Conservation (phyloP, 2,888 invertebrate species). For the Conchocele bisecta region DNA sequence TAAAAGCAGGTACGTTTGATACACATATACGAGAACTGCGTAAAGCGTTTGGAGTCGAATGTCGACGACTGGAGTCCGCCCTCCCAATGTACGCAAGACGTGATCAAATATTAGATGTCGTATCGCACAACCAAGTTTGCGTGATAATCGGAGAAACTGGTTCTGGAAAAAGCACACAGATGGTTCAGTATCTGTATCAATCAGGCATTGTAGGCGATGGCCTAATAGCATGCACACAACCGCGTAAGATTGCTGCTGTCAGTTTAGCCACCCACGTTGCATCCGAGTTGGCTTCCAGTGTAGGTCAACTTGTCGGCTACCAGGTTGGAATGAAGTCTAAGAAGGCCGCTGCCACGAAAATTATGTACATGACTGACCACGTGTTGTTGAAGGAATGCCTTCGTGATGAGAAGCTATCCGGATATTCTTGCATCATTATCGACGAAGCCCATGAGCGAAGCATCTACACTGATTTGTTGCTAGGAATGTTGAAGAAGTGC, state of each 20-base stretch:
- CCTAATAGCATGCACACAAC: slow-evolving; percentile 79
- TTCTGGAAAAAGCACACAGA: slow-evolving; percentile 82
- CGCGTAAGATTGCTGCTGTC: slow-evolving; percentile 80
- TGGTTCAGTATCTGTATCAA: slow-evolving; percentile 78
- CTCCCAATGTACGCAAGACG: slow-evolving; percentile 74
- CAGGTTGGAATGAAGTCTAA: slow-evolving; percentile 64
- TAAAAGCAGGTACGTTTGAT: slow-evolving; percentile 6
- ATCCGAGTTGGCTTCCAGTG: slow-evolving; percentile 67
- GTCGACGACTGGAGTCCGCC: slow-evolving; percentile 50
- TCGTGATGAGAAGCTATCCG: slow-evolving; percentile 63
- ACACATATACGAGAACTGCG: slow-evolving; percentile 24
- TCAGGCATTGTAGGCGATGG: slow-evolving; percentile 61
- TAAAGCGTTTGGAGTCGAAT: slow-evolving; percentile 61
- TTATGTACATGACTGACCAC: slow-evolving; percentile 80
- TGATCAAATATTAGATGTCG: slow-evolving; percentile 60
- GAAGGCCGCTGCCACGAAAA: slow-evolving; percentile 59
- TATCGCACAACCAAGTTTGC: slow-evolving; percentile 68
- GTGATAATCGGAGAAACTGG: slow-evolving; percentile 80
- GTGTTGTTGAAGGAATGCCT: slow-evolving; percentile 76
- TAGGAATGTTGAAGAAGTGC: slow-evolving; percentile 77
- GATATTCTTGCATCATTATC: slow-evolving; percentile 71
- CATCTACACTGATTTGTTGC: slow-evolving; percentile 78
- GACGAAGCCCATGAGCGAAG: slow-evolving; percentile 82
- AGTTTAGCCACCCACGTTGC: slow-evolving; percentile 78
- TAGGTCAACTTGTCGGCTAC: slow-evolving; percentile 75